Evolutionary conservation across 2,113 vertebrate species (phyloP).

Genomic region (Dryoscopus gambensis): DNA sequence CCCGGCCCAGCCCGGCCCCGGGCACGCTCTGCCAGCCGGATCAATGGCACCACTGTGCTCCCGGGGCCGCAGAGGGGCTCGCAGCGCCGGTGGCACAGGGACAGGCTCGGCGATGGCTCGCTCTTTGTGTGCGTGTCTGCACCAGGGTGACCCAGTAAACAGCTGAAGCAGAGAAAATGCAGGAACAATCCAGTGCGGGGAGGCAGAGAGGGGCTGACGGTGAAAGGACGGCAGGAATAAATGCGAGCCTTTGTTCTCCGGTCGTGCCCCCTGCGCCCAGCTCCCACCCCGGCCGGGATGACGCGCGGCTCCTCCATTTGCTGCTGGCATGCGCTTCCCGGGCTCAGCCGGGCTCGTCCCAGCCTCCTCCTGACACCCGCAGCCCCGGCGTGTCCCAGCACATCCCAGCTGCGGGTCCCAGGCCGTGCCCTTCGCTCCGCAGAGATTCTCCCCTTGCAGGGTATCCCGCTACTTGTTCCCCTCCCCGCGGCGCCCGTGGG

Average conservation of each 20-base stretch:
- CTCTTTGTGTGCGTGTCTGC: conserved; percentile 15
- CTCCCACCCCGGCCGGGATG: background rate
- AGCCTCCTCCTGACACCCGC: background rate
- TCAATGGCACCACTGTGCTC: background rate
- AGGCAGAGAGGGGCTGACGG: background rate
- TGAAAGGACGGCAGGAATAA: background rate
- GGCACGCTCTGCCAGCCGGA: background rate
- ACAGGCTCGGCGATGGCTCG: background rate
- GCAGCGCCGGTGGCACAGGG: background rate
- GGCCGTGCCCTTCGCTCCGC: background rate
- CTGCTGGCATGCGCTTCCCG: background rate
- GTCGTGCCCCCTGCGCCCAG: background rate
- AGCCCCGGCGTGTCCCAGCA: background rate
- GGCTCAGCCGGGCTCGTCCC: background rate
- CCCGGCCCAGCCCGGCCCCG: background rate
- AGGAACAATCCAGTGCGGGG: conserved; percentile 1
- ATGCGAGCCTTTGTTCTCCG: background rate
- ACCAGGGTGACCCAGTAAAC: conserved; percentile 39
- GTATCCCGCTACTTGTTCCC: background rate
- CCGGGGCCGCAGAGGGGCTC: background rate
- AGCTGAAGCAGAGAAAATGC: conserved; percentile 66
- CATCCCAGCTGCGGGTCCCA: background rate
- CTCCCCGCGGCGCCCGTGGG: background rate
- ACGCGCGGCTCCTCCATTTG: background rate
- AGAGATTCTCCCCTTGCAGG: background rate